phyloP scores from a whole-genome alignment of 2,797 vertebrate species.

The Premnoplex brunnescens region DNA sequence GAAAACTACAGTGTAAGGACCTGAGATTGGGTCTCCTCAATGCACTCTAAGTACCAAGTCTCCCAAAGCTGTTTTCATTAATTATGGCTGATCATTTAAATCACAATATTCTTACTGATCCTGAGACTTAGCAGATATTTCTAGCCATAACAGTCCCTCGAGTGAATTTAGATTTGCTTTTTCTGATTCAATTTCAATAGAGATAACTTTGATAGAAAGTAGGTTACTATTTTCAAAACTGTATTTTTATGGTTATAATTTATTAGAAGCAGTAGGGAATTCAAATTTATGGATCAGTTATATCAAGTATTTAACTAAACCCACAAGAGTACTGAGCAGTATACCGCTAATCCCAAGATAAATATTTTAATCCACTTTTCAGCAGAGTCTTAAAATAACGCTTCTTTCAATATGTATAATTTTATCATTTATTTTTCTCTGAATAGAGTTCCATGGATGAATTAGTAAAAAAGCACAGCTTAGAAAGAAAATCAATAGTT shows the following conservation, averaged over 20 bases:
- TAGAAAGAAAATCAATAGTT: constrained; percentile 54
- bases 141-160: neutral
- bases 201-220: constrained; percentile 5
- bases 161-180: constrained; percentile 7
- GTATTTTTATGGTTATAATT: constrained; percentile 42
- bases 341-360: constrained; percentile 56
- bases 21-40: neutral
- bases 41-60: neutral
- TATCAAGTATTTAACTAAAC: constrained; percentile 56
- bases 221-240: constrained; percentile 33
- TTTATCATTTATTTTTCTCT: constrained; percentile 42
- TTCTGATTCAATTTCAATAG: neutral
- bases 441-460: constrained; percentile 29
- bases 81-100: constrained; percentile 12
- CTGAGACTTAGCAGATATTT: constrained; percentile 11
- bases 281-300: constrained; percentile 57
- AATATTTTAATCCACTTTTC: constrained; percentile 62
- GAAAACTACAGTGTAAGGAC: neutral
- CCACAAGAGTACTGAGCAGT: constrained; percentile 18
- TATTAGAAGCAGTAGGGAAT: constrained; percentile 38
- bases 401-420: constrained; percentile 57
- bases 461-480: constrained; percentile 50
- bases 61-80: neutral
- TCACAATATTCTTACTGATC: neutral
- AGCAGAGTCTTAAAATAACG: constrained; percentile 41